Evolutionary conservation across 2,797 vertebrate genomes (phyloP).

Genomic region (Fistularia commersonii): DNA sequence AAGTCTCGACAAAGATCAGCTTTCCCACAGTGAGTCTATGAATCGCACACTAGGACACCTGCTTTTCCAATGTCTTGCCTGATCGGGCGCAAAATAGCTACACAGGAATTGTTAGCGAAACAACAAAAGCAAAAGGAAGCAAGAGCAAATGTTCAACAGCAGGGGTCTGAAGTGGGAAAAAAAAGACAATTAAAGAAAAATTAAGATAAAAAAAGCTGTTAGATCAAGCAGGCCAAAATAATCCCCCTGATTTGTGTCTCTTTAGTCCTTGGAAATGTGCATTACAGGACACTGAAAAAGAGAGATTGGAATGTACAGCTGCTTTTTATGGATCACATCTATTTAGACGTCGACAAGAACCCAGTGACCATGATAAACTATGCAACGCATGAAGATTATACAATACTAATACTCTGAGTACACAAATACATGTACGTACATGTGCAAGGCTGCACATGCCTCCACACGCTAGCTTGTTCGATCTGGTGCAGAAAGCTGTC

Average conservation of each 20-base stretch:
- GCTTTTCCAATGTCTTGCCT: constrained; percentile 31
- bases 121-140: too few relatives aligned
- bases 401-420: constrained; percentile 1
- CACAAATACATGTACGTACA: constrained; percentile 19
- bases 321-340: neutral
- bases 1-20: constrained; percentile 38
- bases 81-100: constrained; percentile 16
- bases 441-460: neutral
- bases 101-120: neutral
- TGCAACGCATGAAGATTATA: constrained; percentile 20
- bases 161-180: too few relatives aligned
- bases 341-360: constrained; percentile 2
- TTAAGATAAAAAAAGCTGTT: too few relatives aligned
- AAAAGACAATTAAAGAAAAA: too few relatives aligned
- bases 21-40: constrained; percentile 38
- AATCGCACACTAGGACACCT: constrained; percentile 38
- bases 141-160: too few relatives aligned
- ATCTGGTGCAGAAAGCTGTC: neutral
- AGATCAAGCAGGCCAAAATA: neutral
- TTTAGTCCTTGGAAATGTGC: neutral
- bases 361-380: neutral
- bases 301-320: neutral
- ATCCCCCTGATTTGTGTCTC: constrained; percentile 3
- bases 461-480: constrained; percentile 8
- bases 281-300: neutral